Conservation (phyloP, 2,113 vertebrate species). For the Aviceda subcristata region DNA sequence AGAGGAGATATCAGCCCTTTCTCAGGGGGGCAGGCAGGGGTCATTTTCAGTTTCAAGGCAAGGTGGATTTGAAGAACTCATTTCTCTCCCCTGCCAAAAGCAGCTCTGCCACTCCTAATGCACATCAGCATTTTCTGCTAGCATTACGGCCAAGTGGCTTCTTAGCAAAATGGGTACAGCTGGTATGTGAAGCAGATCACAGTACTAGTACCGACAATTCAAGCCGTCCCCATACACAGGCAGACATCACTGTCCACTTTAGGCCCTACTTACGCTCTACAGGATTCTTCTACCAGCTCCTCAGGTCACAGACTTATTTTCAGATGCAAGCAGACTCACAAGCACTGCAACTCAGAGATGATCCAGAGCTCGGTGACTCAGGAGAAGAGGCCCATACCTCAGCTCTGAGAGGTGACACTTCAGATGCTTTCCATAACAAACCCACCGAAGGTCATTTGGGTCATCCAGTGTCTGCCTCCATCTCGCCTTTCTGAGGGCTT, state of each 20-base stretch:
- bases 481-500: not conserved
- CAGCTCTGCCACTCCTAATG: not conserved
- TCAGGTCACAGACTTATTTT: not conserved
- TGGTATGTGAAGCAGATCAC: not conserved
- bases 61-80: not conserved
- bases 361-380: not conserved
- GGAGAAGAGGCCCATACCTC: not conserved
- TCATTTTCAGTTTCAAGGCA: not conserved
- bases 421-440: not conserved
- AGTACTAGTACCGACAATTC: not conserved
- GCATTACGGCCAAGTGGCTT: not conserved
- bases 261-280: not conserved
- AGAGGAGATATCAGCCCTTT: not conserved
- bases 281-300: not conserved
- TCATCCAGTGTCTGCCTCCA: not conserved
- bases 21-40: fast-evolving
- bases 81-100: not conserved
- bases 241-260: not conserved
- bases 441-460: not conserved
- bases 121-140: not conserved
- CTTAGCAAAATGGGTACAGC: not conserved
- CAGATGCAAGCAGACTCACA: not conserved
- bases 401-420: not conserved
- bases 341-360: not conserved
- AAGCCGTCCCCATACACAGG: not conserved